Evolutionary conservation across 2,797 vertebrate genomes (phyloP).

Genomic region (Orestias chungarensis): DNA sequence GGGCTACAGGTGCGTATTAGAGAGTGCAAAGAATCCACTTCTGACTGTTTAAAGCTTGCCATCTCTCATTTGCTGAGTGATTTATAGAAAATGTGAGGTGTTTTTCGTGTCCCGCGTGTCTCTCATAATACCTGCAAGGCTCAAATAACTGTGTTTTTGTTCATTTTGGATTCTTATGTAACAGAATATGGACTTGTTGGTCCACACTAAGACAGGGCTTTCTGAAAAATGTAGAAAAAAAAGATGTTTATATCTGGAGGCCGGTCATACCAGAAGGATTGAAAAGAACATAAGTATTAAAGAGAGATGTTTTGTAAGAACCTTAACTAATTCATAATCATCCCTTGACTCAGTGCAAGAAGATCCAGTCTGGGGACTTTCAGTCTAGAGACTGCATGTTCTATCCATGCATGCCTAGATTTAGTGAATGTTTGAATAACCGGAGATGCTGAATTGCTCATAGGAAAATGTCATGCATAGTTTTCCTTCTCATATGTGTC

Average conservation of each 20-base stretch:
- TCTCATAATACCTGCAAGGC: constrained; percentile 63
- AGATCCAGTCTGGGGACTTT: constrained; percentile 21
- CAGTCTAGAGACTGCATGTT: background rate
- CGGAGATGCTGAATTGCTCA: background rate
- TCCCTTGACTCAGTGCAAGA: background rate
- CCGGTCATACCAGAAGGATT: constrained; percentile 53
- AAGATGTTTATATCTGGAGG: constrained; percentile 59
- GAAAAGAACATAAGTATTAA: constrained; percentile 43
- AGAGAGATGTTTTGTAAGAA: constrained; percentile 49
- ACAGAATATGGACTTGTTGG: constrained; percentile 47
- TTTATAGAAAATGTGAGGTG: constrained; percentile 67
- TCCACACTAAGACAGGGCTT: constrained; percentile 62
- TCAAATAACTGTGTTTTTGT: constrained; percentile 71
- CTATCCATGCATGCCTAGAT: background rate
- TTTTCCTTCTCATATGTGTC: background rate
- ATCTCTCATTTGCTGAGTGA: constrained; percentile 73
- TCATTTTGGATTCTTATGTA: constrained; percentile 55
- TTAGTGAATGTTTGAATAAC: background rate
- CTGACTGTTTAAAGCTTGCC: constrained; percentile 71
- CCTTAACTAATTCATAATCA: constrained; percentile 30
- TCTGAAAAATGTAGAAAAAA: constrained; percentile 64
- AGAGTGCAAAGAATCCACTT: constrained; percentile 67
- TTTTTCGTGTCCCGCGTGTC: constrained; percentile 66
- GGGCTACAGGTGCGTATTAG: constrained; percentile 50
- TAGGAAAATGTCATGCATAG: background rate